These are phyloP conservation scores for Montipora foliosa DNA, from an alignment of 64 coral and sea anemone species.

Conservation along the genomic window DNA sequence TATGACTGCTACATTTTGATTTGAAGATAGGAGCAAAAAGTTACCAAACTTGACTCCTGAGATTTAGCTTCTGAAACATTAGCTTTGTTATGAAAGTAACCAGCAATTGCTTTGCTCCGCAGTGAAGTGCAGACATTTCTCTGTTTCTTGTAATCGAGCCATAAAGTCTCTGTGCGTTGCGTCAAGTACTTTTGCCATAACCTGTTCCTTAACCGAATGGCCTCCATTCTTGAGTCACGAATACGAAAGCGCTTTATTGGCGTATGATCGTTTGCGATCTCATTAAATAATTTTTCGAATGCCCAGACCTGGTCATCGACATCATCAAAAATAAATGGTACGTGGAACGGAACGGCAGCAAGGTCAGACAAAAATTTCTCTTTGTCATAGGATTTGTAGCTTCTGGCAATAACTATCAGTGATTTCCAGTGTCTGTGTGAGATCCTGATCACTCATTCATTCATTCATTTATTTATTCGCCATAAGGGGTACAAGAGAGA, in stretches of 20 bases:
- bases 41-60: not conserved
- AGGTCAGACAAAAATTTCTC: conserved; percentile 9
- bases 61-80: not conserved
- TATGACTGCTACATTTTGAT: not conserved
- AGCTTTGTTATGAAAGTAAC: not conserved
- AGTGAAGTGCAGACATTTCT: conserved; percentile 2
- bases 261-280: not conserved
- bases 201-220: not conserved
- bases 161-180: not conserved
- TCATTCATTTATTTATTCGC: too few relatives aligned
- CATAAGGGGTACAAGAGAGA: too few relatives aligned
- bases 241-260: conserved; percentile 2
- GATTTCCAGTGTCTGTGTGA: not conserved
- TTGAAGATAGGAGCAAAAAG: not conserved
- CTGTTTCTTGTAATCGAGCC: not conserved
- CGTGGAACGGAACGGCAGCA: not conserved
- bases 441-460: not conserved
- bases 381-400: not conserved
- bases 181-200: conserved; percentile 7
- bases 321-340: not conserved
- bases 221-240: not conserved
- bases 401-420: not conserved
- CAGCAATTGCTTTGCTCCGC: not conserved
- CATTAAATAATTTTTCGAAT: not conserved
- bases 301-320: not conserved